Base-by-base conservation (phyloP, 1,140 invertebrate genomes). In the Dufourea novaeangliae region DNA sequence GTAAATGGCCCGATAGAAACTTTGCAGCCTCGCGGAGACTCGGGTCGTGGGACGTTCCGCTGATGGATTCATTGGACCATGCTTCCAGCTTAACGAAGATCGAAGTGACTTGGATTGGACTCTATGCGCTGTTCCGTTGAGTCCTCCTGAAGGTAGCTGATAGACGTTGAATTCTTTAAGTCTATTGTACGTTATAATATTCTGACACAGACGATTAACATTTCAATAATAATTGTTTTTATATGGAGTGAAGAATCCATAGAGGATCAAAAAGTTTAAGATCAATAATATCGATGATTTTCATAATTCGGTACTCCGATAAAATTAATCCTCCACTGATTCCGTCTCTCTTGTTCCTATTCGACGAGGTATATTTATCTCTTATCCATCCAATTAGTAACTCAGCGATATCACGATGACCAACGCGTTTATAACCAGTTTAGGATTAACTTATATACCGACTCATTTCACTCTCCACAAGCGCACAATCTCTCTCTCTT, bases 341-440 rank as follows among this genome's bases (percentile, higher is more conserved):
- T 27, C 20, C 3, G 4, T 11, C 57, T 1, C 46, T 54, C 22
- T 46, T 17, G 8, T 37, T 4, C 14, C 50, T 25, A 22, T 52
- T 14, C 39, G 20, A 8, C 54, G 52, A 86, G 75, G 85, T 69
- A 84, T 82, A 86, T 87, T 87, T 84, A 81, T 86, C 83, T 86
- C 71, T 86, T 86, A 86, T 85, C 81, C 82, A 66, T 80, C 85
- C 85, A 88, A 88, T 88, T 88, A 87, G 86, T 87, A 88, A 87
- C 79, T 85, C 83, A 86, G 82, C 73, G 84, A 85, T 86, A 86
- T 84, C 84, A 66, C 83, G 79, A 85, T 85, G 84, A 85, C 76
- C 84, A 59, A 85, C 72, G 83, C 84, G 79, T 82, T 86, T 79
- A 71, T 79, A 86, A 86, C 84, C 84, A 83, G 84, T 86, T 86